phyloP scores from a whole-genome alignment of 2,888 invertebrate species.

The Pardosa pseudoannulata region DNA sequence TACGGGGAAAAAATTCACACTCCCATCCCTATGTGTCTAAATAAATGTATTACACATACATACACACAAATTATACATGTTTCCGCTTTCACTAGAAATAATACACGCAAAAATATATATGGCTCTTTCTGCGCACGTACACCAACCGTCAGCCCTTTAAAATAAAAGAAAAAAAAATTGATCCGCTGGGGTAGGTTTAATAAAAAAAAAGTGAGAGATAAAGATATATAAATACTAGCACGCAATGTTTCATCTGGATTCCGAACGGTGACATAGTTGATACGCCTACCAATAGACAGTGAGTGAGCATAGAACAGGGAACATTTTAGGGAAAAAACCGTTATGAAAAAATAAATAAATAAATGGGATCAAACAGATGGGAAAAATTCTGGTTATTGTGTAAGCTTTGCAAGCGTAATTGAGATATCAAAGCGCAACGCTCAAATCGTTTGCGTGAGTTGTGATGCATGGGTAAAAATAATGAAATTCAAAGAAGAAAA shows the following conservation, averaged over 20 bases:
- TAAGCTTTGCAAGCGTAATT: too few species aligned
- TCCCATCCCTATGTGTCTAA: not conserved
- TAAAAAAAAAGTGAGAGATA: not conserved
- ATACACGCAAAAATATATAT: too few species aligned
- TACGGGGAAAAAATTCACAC: not conserved
- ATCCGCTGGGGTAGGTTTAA: not conserved
- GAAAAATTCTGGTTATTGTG: too few species aligned
- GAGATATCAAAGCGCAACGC: too few species aligned
- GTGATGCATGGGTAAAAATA: too few species aligned
- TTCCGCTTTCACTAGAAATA: not conserved
- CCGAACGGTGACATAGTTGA: not conserved
- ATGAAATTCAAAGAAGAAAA: too few species aligned
- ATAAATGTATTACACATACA: constrained; percentile 2
- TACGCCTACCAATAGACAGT: not conserved
- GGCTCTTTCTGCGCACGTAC: too few species aligned
- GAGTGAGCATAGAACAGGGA: not conserved
- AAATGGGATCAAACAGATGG: too few species aligned
- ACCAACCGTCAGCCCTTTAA: not conserved
- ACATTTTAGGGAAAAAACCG: too few species aligned
- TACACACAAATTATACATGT: not conserved
- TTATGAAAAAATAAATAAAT: too few species aligned
- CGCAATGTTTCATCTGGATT: not conserved
- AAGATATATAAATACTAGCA: not conserved
- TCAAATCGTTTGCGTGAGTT: too few species aligned
- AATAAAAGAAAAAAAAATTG: too few species aligned